Base-by-base conservation (phyloP, 2,888 invertebrate species). In the Orchesella flavescens region DNA sequence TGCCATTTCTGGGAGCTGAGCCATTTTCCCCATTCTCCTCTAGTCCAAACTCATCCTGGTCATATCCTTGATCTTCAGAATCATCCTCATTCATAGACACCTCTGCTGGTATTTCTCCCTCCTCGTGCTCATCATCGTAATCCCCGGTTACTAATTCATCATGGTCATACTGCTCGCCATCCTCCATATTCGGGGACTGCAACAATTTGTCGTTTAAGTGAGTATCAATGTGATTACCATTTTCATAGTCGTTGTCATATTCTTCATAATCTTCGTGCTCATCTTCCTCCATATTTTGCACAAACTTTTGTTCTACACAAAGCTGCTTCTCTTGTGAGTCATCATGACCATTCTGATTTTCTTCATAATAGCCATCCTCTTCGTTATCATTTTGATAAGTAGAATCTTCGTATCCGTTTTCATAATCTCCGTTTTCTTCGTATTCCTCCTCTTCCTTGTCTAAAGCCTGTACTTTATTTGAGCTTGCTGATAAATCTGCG, bases 251-350 rank as follows among this genome's bases (percentile, higher is more conserved):
- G 34, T 34, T 13, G 23, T 44, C 34, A 34, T 21, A 17, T 9
- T 75, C 69, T 13, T 68, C 65, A 15, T 53, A 15, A 5, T 66
- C 17, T 10, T 69, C 61, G n/a, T 66, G 19, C 12, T 78, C 83
- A 17, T 59, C 72, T 43, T n/a, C 34, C 19, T 69, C 59, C 57
- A 44, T 19, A 43, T 72, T 1, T 46, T 23, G 12, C 1, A 43
- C 73, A 59, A 46, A 59, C 1, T 73, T 73, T 34, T 34, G 34
- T 4, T 46, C 80, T 17, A 66, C 80, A 13, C 21, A 34, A 57
- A 80, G 73, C 55, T 80, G 73, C 34, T n/a, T n/a, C n/a, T 73
- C 80, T 57, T 80, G 73, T 34, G 53, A 63, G 43, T 79, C 79
- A 72, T 72, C 55, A 24, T 55, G 19, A 9, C 19, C 34, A n/a